These are phyloP conservation scores for Xiphorhynchus erythropygius DNA, from an alignment of 2,797 vertebrate genomes.

Conservation along the genomic window DNA sequence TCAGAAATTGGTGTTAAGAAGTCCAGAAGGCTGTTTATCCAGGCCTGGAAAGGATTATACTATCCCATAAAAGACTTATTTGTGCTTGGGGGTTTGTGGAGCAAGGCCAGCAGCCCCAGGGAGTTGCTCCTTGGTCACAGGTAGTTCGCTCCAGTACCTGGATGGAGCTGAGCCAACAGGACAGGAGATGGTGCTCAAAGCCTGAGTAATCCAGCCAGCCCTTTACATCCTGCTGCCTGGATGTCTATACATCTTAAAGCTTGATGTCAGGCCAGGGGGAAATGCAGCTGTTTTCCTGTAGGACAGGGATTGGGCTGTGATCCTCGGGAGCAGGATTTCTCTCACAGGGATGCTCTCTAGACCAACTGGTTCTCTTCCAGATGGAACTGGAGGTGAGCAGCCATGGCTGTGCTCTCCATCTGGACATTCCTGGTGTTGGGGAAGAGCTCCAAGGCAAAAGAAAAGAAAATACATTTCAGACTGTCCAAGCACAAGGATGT, in stretches of 20 bases:
- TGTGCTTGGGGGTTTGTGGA: background rate
- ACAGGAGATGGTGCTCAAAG: conserved; percentile 54
- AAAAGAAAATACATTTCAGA: background rate
- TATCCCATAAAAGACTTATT: background rate
- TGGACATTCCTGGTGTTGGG: background rate
- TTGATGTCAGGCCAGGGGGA: background rate
- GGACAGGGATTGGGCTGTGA: background rate
- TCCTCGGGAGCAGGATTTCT: background rate
- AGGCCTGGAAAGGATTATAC: background rate
- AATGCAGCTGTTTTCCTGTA: background rate
- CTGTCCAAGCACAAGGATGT: background rate
- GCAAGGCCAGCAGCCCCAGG: background rate
- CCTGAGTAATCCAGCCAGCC: background rate
- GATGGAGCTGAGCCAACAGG: conserved; percentile 28
- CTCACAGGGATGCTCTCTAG: background rate
- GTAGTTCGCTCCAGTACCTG: background rate
- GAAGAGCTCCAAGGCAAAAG: background rate
- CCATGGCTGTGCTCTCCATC: background rate
- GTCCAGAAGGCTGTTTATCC: background rate
- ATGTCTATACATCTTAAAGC: background rate
- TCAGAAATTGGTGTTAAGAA: background rate
- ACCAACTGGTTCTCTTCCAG: rapidly evolving
- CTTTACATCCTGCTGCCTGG: background rate
- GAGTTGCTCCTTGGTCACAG: rapidly evolving
- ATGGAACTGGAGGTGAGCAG: background rate